Conservation (phyloP, 2,888 invertebrate genomes). For the Acanthosepion lycidas region DNA sequence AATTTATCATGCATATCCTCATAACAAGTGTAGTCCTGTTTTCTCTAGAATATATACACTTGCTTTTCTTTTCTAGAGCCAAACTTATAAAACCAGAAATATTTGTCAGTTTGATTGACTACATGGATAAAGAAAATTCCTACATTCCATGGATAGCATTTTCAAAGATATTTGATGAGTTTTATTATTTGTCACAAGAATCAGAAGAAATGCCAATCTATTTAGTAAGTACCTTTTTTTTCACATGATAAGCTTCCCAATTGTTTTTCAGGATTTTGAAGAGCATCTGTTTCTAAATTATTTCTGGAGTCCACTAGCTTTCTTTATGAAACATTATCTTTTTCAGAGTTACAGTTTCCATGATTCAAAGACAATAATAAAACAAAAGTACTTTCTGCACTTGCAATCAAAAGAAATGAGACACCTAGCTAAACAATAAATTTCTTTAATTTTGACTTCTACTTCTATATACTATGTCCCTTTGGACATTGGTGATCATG, state of each 20-base stretch:
- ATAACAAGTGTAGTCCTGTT: neutral
- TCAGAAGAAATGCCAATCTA: neutral
- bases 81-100: constrained; percentile 56
- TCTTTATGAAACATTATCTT: too few species aligned
- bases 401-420: too few species aligned
- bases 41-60: neutral
- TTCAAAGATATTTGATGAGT: neutral
- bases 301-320: too few species aligned
- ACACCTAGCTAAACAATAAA: too few species aligned
- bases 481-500: too few species aligned
- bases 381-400: too few species aligned
- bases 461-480: too few species aligned
- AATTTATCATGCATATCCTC: too few species aligned
- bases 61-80: constrained; percentile 52
- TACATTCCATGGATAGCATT: constrained; percentile 59
- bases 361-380: too few species aligned
- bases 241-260: neutral
- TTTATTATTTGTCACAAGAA: neutral
- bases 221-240: neutral
- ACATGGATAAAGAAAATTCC: constrained; percentile 59
- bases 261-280: neutral
- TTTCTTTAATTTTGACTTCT: too few species aligned
- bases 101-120: constrained; percentile 58
- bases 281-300: too few species aligned
- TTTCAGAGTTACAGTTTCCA: too few species aligned